Base-by-base conservation (phyloP, 2,888 invertebrate species). In the Meta bourneti region DNA sequence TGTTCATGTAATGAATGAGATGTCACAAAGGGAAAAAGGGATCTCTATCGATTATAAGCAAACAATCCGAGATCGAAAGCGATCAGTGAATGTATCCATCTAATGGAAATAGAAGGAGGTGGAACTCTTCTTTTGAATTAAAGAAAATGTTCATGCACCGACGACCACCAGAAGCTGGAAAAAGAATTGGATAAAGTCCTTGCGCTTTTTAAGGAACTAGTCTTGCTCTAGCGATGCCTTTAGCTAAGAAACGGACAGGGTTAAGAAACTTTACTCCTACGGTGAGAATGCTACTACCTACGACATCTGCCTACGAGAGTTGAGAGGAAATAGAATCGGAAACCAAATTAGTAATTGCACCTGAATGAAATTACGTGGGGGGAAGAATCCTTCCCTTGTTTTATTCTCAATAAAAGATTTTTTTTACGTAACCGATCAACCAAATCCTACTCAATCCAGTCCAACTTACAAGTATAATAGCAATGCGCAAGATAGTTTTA, bases 121-220 rank as follows among this genome's bases (percentile, higher is more conserved):
- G 19, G 49, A 20, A 13, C 13, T 13, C 11, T 51, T 77, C 51
- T 52, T 83, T 48, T 19, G 34, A 82, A 8, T 11, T 0, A 51
- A 48, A 81, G 79, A 79, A 79, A 87, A 70, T 16, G 51, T 83
- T 69, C 78, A 80, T 77, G 89, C 82, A 61, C 89, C 69, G 82
- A 20, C 51, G 75, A 48, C 13, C 85, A 85, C 80, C 61, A 81
- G 54, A 61, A 48, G 69, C 81, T 79, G 74, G 78, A 80, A 83
- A 75, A 89, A 79, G 85, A 81, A 87, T 82, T 78, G 86, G 82
- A 87, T 81, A 81, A 77, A 75, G 77, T 86, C 69, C 81, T 81
- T 89, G 89, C 71, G 89, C 84, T 89, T 89, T 83, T 89, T 89
- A 89, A 89, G 91, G 91, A 91, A 91, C 91, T 91, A 91, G 91